phyloP scores from a whole-genome alignment of 2,113 vertebrate genomes.

The Tetrax tetrax region DNA sequence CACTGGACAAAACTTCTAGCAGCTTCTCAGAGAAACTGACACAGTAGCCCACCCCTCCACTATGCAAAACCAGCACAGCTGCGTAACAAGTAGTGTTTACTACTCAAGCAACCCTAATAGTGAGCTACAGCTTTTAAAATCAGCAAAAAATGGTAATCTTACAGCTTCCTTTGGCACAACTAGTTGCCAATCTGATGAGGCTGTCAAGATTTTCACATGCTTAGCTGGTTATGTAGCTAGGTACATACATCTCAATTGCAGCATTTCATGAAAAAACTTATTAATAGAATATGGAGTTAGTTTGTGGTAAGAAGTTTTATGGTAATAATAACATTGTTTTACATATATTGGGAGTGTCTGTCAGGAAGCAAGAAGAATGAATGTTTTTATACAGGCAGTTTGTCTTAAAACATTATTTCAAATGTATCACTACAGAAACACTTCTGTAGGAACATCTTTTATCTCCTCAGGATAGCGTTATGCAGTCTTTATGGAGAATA shows the following conservation, averaged over 20 bases:
- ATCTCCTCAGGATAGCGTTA: neutral
- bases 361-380: neutral
- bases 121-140: neutral
- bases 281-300: neutral
- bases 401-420: neutral
- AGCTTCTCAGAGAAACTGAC: too few species aligned
- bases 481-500: neutral
- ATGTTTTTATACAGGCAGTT: neutral
- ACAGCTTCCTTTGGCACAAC: neutral
- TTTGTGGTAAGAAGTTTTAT: neutral
- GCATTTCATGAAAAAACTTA: neutral
- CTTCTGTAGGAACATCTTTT: neutral
- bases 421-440: neutral
- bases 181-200: neutral
- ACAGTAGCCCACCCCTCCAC: too few species aligned
- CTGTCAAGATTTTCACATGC: neutral
- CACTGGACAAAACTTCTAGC: too few species aligned
- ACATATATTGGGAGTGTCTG: neutral
- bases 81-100: neutral
- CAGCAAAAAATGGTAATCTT: neutral
- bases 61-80: too few species aligned
- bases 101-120: neutral
- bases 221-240: neutral
- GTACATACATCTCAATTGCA: neutral
- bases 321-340: neutral